Conservation (phyloP, 2,888 invertebrate genomes). For the Physocephala rufipes region DNA sequence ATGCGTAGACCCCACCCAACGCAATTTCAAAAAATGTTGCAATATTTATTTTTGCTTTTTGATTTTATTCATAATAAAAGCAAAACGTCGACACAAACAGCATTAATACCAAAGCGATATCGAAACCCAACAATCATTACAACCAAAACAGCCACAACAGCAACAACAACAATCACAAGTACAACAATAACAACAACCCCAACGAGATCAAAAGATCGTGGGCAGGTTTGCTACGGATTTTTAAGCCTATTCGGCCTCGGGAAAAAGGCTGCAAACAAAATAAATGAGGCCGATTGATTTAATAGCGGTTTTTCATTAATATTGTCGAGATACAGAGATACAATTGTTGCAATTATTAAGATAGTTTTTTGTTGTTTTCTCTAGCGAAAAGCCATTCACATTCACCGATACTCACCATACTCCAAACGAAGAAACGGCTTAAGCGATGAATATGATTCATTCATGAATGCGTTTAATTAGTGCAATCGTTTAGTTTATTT, state of each 20-base stretch:
- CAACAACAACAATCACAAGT: constrained; percentile 4
- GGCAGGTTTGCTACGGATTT: neutral
- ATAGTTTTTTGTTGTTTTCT: neutral
- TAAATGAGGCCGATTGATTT: neutral
- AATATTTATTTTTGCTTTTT: neutral
- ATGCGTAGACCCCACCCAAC: neutral
- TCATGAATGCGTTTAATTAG: neutral
- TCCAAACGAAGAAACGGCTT: neutral
- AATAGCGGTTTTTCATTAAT: neutral
- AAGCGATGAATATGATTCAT: neutral
- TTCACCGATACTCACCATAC: neutral
- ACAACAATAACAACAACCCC: neutral
- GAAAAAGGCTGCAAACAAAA: neutral
- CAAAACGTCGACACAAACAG: neutral
- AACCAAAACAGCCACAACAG: neutral
- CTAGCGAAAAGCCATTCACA: constrained; percentile 1
- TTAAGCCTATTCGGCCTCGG: neutral
- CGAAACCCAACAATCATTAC: neutral
- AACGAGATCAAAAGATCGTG: neutral
- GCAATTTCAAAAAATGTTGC: neutral
- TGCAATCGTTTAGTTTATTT: neutral
- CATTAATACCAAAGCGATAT: constrained; percentile 5
- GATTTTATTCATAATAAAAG: constrained; percentile 6
- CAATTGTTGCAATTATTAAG: neutral
- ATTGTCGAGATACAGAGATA: neutral